phyloP scores from a whole-genome alignment of 2,113 vertebrate species.

The Ophthalmolycus amberensis region DNA sequence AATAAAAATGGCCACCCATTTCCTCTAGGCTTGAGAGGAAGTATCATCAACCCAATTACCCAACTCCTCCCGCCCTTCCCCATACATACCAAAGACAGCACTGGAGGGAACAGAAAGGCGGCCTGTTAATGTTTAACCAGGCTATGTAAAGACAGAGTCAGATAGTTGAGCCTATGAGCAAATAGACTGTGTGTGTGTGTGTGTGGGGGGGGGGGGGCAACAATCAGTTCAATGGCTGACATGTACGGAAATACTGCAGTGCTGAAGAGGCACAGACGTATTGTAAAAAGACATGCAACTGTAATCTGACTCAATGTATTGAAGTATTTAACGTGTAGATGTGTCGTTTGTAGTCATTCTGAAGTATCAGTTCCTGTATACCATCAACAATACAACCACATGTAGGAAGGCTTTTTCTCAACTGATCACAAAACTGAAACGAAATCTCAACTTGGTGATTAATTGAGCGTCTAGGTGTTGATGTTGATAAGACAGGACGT shows the following conservation, averaged over 20 bases:
- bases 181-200: slow-evolving; percentile 46
- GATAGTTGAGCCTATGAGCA: slow-evolving; percentile 71
- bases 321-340: neutral
- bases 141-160: slow-evolving; percentile 62
- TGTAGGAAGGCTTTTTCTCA: neutral
- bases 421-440: neutral
- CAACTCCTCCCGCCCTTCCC: slow-evolving; percentile 11
- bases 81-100: slow-evolving; percentile 70
- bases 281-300: neutral
- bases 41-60: slow-evolving; percentile 32
- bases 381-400: neutral
- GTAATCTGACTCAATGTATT: neutral
- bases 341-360: neutral
- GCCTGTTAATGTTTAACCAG: slow-evolving; percentile 75
- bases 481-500: neutral
- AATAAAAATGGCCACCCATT: slow-evolving; percentile 8
- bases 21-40: slow-evolving; percentile 56
- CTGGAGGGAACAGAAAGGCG: slow-evolving; percentile 59
- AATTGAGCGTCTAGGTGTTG: neutral
- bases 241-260: slow-evolving; percentile 23
- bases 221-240: slow-evolving; percentile 26
- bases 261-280: slow-evolving; percentile 15
- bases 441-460: slow-evolving; percentile 5
- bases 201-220: neutral
- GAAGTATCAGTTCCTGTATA: neutral